Evolutionary conservation across 2,797 vertebrate genomes (phyloP), one percentile per base, ranked within the genome.

Genomic region (Sphenodon punctatus): DNA sequence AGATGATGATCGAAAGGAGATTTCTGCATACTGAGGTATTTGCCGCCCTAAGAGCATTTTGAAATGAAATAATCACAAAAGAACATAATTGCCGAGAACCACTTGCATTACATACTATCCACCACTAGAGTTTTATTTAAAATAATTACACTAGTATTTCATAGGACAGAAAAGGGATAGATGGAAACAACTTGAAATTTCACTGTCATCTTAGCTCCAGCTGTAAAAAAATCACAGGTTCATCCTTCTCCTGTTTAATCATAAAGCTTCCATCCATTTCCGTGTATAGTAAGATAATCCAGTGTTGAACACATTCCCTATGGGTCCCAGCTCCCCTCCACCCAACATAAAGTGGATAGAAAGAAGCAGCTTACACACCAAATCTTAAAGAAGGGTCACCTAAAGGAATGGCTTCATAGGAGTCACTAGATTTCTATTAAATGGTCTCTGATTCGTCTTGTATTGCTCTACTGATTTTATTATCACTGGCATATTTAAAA

Each of bases 401-500:
- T 16, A 5, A 51, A 51, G n/a, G n/a, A 51, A 27, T 49, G 51
- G 4, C 25, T n/a, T n/a, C 49, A 48, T 48, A 49, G 48, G 12
- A 49, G 4, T 45, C 14, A 7, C 27, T n/a, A 4, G 2, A 10
- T 4, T 2, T 1, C 16, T 1, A 13, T 5, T 1, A 10, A 30
- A 32, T 2, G 1, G 15, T 25, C 7, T 45, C 36, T n/a, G n/a
- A n/a, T n/a, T n/a, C n/a, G n/a, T n/a, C n/a, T n/a, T n/a, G n/a
- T n/a, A n/a, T n/a, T 38, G 22, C 59, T 53, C 5, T 16, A 53
- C 22, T 4, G 59, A 51, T 32, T 36, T 27, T 22, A 3, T 34
- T 43, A 11, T 48, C 55, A 10, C 2, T 3, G 0, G 42, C 38
- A 4, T 1, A 9, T 34, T 14, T 38, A 41, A 12, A 39, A 30